phyloP scores from a whole-genome alignment of 2,888 invertebrate genomes.

The Drosophila lacicola region DNA sequence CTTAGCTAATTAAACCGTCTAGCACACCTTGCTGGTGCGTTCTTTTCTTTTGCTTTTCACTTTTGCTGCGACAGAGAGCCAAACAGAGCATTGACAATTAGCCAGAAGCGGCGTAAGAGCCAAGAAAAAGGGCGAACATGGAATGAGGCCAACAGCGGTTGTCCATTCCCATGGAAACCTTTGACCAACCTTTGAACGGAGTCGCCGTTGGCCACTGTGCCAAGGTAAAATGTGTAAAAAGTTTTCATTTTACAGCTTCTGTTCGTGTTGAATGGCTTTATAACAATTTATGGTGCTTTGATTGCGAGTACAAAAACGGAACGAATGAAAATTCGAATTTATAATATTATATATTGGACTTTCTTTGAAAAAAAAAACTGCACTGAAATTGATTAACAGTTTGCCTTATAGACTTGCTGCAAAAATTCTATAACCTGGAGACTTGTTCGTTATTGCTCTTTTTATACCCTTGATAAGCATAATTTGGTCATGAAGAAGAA shows the following conservation, averaged over 20 bases:
- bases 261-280: slow-evolving; percentile 19
- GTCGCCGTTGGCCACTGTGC: slow-evolving; percentile 17
- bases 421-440: too few relatives aligned
- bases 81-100: slow-evolving; percentile 64
- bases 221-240: slow-evolving; percentile 43
- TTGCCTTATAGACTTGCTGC: too few relatives aligned
- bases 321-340: not conserved
- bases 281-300: not conserved
- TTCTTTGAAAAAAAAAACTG: too few relatives aligned
- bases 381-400: too few relatives aligned
- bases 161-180: slow-evolving; percentile 22
- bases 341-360: too few relatives aligned
- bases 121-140: slow-evolving; percentile 18
- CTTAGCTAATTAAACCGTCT: slow-evolving; percentile 58
- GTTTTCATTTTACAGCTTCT: slow-evolving; percentile 16
- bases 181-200: slow-evolving; percentile 24
- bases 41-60: slow-evolving; percentile 38
- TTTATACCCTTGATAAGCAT: too few relatives aligned
- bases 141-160: slow-evolving; percentile 1
- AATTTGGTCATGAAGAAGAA: too few relatives aligned
- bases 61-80: slow-evolving; percentile 33
- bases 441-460: too few relatives aligned
- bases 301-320: not conserved
- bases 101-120: slow-evolving; percentile 25
- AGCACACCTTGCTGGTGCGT: slow-evolving; percentile 17